phyloP scores from a whole-genome alignment of 2,888 invertebrate species.

The Tanytarsus gracilentus region DNA sequence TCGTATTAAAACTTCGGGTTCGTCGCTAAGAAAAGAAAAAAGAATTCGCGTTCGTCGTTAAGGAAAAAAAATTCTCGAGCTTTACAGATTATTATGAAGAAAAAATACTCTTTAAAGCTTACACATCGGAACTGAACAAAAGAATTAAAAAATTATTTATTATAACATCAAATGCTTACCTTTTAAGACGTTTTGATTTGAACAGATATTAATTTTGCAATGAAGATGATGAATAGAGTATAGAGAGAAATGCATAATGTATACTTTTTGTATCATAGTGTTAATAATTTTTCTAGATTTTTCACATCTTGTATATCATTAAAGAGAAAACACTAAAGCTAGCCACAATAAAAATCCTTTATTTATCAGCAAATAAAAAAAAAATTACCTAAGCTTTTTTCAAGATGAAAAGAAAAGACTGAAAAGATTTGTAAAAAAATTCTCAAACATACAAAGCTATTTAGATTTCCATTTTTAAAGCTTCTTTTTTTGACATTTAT shows the following conservation, averaged over 20 bases:
- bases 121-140: constrained; percentile 13
- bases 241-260: neutral
- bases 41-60: neutral
- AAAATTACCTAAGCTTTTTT: constrained; percentile 25
- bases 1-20: neutral
- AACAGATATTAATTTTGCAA: constrained; percentile 25
- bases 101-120: too few relatives aligned
- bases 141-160: neutral
- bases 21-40: neutral
- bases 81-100: neutral
- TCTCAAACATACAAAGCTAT: neutral
- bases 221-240: neutral
- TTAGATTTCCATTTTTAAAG: neutral
- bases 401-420: constrained; percentile 27
- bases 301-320: neutral
- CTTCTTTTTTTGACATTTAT: neutral
- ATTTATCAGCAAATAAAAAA: neutral
- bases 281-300: constrained; percentile 9
- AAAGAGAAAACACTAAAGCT: neutral
- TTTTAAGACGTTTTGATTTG: constrained; percentile 4
- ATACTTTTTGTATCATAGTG: neutral
- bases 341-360: neutral
- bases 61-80: constrained; percentile 9
- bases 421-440: constrained; percentile 10
- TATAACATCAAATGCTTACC: neutral